Base-by-base conservation (phyloP, 2,797 vertebrate genomes). In the Hemibagrus guttatus region DNA sequence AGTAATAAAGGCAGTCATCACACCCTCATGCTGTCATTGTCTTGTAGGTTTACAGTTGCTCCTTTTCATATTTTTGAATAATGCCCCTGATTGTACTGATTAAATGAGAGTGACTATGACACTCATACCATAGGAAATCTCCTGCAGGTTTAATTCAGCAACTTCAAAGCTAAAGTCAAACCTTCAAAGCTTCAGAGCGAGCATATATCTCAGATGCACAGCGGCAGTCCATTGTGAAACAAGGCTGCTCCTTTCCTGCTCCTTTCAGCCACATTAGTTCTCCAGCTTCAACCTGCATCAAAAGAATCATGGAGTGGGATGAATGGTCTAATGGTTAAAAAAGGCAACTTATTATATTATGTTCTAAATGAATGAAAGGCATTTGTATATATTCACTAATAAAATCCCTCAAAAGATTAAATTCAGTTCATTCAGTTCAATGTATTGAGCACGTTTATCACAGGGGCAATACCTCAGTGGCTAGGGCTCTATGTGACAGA, bases 41-140 rank as follows among this genome's bases (percentile, higher is more conserved):
- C 56, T 79, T 74, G 23, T 6, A 39, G 26, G n/a, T 80, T 76
- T 58, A 81, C 83, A 86, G 68, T 85, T 54, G 75, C 81, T 86
- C n/a, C 14, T 61, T 84, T 87, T 75, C 64, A 76, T 9, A 11
- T 23, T 59, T 76, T 23, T 88, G 68, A 81, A 46, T 81, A 75
- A 85, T 88, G 72, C 76, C 49, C 31, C 79, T 88, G 87, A 88
- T 82, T 86, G 84, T 49, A 79, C 69, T 81, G 74, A 85, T 88
- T 88, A 83, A 83, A 84, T 74, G 80, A 78, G 68, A 54, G 68
- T 83, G 46, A 42, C 35, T 71, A 46, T 81, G 63, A 76, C 66
- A 17, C 61, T 72, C 69, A 58, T 52, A 49, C 64, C 71, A 31
- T 75, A 31, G 63, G 68, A 85, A 81, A 58, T 84, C 72, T 59